Evolutionary conservation across 2,888 invertebrate species (phyloP).

Genomic region (Tinea pellionella): DNA sequence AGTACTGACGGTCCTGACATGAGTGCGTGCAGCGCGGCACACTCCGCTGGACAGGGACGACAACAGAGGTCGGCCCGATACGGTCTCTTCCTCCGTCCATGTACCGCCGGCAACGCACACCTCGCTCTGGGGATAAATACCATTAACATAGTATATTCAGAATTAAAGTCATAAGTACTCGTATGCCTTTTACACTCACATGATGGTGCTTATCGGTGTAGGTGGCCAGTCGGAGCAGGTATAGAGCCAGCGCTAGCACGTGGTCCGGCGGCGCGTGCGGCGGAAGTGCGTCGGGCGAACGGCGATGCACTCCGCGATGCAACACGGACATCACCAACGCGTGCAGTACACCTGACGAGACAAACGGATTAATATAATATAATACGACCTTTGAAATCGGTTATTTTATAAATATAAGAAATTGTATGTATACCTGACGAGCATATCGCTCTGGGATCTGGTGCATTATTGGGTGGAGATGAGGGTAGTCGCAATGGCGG

Average conservation of each 20-base stretch:
- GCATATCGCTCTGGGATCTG: conserved; percentile 50
- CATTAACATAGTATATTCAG: not conserved
- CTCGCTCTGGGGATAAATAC: conserved; percentile 27
- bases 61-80: conserved; percentile 45
- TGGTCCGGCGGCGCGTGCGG: conserved; percentile 78
- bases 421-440: conserved; percentile 29
- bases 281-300: conserved; percentile 74
- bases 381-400: not conserved
- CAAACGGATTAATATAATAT: not conserved
- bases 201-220: conserved; percentile 43
- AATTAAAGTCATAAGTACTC: too few relatives aligned
- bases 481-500: conserved; percentile 45
- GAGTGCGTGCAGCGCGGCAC: conserved; percentile 79
- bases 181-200: not conserved
- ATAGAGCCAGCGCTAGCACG: conserved; percentile 86
- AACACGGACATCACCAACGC: conserved; percentile 82
- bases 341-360: conserved; percentile 43
- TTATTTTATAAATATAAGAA: too few relatives aligned
- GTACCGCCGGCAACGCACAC: conserved; percentile 30
- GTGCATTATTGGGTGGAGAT: conserved; percentile 34
- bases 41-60: conserved; percentile 80
- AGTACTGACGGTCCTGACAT: conserved; percentile 71
- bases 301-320: conserved; percentile 85
- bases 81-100: conserved; percentile 18
- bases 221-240: conserved; percentile 87